Evolutionary conservation across 2,888 invertebrate species (phyloP).

Genomic region (Sphaeridia pumilis): DNA sequence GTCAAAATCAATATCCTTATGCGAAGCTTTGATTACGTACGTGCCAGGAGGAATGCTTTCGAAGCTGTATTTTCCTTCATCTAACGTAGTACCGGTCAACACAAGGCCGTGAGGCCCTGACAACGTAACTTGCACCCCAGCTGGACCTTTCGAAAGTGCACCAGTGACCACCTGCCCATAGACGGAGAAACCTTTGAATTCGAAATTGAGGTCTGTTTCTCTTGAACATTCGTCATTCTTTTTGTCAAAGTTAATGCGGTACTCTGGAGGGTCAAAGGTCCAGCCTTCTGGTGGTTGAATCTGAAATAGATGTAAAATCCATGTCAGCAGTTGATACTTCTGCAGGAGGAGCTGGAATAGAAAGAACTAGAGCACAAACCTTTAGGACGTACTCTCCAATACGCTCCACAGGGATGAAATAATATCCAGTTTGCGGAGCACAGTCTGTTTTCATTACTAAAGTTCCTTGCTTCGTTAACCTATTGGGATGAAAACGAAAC

Average conservation of each 20-base stretch:
- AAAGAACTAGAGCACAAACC: conserved; percentile 39
- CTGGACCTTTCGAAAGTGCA: conserved; percentile 58
- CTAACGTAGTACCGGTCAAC: conserved; percentile 52
- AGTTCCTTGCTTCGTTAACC: conserved; percentile 81
- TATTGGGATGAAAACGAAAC: too few relatives aligned
- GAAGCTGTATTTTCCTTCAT: conserved; percentile 68
- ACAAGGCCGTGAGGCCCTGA: conserved; percentile 41
- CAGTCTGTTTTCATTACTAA: conserved; percentile 92
- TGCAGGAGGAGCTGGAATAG: background rate
- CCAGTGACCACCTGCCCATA: conserved; percentile 61
- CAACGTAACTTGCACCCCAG: conserved; percentile 61
- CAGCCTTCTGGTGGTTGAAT: conserved; percentile 64
- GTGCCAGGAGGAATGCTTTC: conserved; percentile 79
- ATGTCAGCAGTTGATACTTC: background rate
- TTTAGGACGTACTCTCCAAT: conserved; percentile 67
- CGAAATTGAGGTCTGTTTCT: conserved; percentile 87
- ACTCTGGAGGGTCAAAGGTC: conserved; percentile 77
- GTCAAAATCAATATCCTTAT: conserved; percentile 22
- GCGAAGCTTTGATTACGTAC: conserved; percentile 51
- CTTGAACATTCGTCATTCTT: conserved; percentile 70
- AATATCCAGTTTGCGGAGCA: conserved; percentile 95
- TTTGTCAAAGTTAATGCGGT: conserved; percentile 69
- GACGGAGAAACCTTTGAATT: conserved; percentile 86
- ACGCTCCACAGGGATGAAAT: conserved; percentile 88
- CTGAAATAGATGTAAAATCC: conserved; percentile 11